Percentiles rank a stretch among this genome's conserved stretches.
These are phyloP conservation scores for Saccostrea echinata DNA, from an alignment of 1,140 invertebrate species.

Conservation along the genomic window DNA sequence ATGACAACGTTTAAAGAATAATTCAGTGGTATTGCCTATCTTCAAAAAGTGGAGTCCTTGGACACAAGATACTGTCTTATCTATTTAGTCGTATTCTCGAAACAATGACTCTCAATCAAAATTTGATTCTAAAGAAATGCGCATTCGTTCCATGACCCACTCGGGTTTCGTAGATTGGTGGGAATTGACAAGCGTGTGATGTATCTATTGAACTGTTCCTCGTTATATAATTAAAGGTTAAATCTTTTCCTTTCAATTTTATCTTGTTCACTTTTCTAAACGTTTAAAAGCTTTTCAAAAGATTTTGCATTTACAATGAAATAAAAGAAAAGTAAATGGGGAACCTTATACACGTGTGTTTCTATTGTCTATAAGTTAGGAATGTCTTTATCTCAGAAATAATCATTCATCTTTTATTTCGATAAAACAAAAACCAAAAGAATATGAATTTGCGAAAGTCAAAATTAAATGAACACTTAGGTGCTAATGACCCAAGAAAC, in stretches of 20 bases:
- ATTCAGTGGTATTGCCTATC: conserved; percentile 3
- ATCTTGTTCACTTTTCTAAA: conserved; percentile 4
- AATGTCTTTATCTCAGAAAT: background rate
- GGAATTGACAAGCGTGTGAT: conserved; percentile 30
- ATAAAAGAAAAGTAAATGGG: background rate
- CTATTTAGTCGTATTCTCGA: conserved; percentile 14
- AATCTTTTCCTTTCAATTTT: conserved; percentile 21
- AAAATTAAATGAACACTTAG: background rate
- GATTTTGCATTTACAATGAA: background rate
- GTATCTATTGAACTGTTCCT: conserved; percentile 29
- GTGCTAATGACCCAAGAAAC: background rate
- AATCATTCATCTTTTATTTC: conserved; percentile 7
- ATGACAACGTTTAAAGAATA: background rate
- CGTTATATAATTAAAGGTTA: conserved; percentile 9
- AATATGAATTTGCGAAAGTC: conserved; percentile 15
- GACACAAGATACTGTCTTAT: conserved; percentile 12
- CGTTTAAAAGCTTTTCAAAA: conserved; percentile 3
- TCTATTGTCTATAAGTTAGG: background rate
- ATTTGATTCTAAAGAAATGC: conserved; percentile 28
- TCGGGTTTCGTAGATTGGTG: conserved; percentile 10
- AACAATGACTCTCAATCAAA: conserved; percentile 33
- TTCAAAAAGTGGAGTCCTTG: background rate
- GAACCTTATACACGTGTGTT: background rate
- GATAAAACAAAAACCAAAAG: conserved; percentile 10
- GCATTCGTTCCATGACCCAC: conserved; percentile 33